Base-by-base conservation (phyloP, 2,113 vertebrate genomes). In the Hypomesus transpacificus region DNA sequence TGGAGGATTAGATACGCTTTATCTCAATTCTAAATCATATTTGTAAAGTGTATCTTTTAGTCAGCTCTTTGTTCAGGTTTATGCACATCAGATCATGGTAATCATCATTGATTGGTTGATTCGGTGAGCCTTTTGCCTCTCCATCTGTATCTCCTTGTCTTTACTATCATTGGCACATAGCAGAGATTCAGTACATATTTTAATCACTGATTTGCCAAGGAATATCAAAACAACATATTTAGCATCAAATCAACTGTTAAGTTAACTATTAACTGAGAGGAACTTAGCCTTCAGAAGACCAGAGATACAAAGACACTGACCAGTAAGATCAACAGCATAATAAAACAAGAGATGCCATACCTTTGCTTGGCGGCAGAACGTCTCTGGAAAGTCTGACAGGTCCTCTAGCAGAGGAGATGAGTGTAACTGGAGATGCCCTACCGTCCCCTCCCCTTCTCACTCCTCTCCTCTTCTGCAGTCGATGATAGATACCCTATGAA, bases 401-500 rank as follows among this genome's bases (percentile, higher is more conserved):
- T 67, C 26, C 8, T 22, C 28, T 46, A 24, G 34, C 54, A 24
- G 69, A 80, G 68, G 66, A 70, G 69, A 70, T 74, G 14, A 73
- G 60, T 54, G 21, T 0, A 26, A 21, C 53, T 66, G 74, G 70
- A 31, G 51, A 8, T 60, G 9, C 51, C n/a, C 66, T 56, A 7
- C 77, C 76, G 65, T 74, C 78, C 68, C 78, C 52, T 66, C 75
- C 67, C 22, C 80, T 80, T 79, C 58, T 56, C 39, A 50, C 75
- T 62, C 80, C 82, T 11, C 5, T 71, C 74, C 63, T 74, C 50
- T 28, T 75, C 84, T 82, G 86, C 86, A 79, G 87, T 67, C 66
- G 76, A 80, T 84, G 83, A 86, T 31, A 73, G 78, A 84, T 87
- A 84, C 76, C 77, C 31, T 39, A 73, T 84, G 80, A 89, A 85